Conservation (phyloP, 1,140 invertebrate species). For the Drosophila cardini region DNA sequence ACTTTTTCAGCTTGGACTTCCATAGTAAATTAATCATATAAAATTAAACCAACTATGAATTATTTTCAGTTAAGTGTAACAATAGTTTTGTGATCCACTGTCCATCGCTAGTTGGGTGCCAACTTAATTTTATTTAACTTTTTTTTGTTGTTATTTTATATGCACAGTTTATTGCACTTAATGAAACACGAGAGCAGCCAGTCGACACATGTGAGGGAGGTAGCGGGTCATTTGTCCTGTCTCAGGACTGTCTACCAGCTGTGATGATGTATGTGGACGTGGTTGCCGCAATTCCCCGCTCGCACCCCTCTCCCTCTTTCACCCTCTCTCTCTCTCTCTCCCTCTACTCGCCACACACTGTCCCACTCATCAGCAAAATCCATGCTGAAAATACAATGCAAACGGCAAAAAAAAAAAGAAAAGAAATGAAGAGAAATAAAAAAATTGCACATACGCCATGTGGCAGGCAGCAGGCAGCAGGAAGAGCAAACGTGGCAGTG, state of each 20-base stretch:
- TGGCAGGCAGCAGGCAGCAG: slow-evolving; percentile 26
- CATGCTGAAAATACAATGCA: slow-evolving; percentile 64
- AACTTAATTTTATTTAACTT: slow-evolving; percentile 65
- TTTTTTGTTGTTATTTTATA: slow-evolving; percentile 19
- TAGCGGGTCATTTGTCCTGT: slow-evolving; percentile 45
- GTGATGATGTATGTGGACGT: slow-evolving; percentile 70
- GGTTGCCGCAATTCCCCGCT: slow-evolving; percentile 51
- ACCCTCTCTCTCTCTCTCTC: background rate
- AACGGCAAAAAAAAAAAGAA: slow-evolving; percentile 31
- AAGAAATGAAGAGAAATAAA: slow-evolving; percentile 34
- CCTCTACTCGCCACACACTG: background rate
- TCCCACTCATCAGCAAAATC: slow-evolving; percentile 19
- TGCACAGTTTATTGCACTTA: slow-evolving; percentile 79
- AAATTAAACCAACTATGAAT: too few relatives aligned
- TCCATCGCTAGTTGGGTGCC: slow-evolving; percentile 26
- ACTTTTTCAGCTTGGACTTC: too few relatives aligned
- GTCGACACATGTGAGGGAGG: slow-evolving; percentile 14
- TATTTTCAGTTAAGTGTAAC: too few relatives aligned
- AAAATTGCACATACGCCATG: slow-evolving; percentile 68
- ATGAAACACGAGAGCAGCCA: slow-evolving; percentile 57
- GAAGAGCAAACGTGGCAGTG: slow-evolving; percentile 42
- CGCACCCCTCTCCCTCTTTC: slow-evolving; percentile 10
- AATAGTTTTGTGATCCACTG: background rate
- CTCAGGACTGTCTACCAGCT: slow-evolving; percentile 67
- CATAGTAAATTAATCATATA: too few relatives aligned